Evolutionary conservation across 1,140 invertebrate species (phyloP), one percentile per base, ranked within the genome.

Genomic region (Hycleus phaleratus): DNA sequence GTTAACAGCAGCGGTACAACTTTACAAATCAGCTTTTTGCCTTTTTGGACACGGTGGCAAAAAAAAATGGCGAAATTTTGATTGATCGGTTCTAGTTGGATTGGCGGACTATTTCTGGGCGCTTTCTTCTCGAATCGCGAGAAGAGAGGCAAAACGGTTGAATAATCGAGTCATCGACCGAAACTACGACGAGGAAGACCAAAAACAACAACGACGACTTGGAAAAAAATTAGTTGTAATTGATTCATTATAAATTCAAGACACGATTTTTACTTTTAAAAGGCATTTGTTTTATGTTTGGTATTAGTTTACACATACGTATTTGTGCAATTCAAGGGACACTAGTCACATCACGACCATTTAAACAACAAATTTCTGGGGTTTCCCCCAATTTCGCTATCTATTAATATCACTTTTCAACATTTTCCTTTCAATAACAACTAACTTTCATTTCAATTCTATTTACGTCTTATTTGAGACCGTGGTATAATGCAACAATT

Each of bases 391-490:
- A 7, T 52, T 24, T 39, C 40, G 8, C 50, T 24, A 48, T 10
- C 24, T 8, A 52, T 52, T 44, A 52, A 52, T 43, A 49, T 49
- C 39, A 49, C 32, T 38, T 38, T 38, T 38, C 38, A 49, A 49
- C 48, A 53, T 53, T 53, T 53, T 53, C 38, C 51, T 53, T 53
- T 53, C 51, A 53, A 53, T 53, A 49, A 18, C 48, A 44, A 46
- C 51, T 18, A 53, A 53, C 51, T 53, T 53, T 53, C 51, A 53
- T 53, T 53, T 53, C 26, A 53, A 53, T 53, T 53, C 45, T 53
- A 53, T 53, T 53, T 53, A 53, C 51, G 46, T 26, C 24, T 44
- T 53, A 44, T 44, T 53, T 46, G 38, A n/a, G 42, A 32, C 32
- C 18, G 18, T 18, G 18, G 18, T 32, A 53, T 53, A 53, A 26